These are phyloP conservation scores for Leptodactylus fallax DNA, from an alignment of 2,797 vertebrate genomes.

Conservation along the genomic window DNA sequence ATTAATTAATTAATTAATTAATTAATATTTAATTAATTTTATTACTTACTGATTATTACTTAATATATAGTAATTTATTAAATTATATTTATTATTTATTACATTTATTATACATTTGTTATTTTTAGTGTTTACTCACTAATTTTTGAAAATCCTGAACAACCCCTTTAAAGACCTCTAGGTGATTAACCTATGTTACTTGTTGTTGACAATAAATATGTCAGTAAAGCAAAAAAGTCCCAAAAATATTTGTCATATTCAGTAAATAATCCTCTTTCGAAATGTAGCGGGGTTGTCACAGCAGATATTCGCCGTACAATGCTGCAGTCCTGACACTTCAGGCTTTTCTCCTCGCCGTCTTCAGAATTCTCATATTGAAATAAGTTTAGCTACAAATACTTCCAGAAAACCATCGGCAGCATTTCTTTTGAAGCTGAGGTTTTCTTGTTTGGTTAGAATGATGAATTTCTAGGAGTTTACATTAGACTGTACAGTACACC, in stretches of 20 bases:
- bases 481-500: slow-evolving; percentile 36
- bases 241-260: background rate
- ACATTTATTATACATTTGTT: too few species aligned
- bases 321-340: background rate
- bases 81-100: too few species aligned
- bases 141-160: too few species aligned
- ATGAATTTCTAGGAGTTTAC: slow-evolving; percentile 33
- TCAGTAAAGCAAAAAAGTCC: background rate
- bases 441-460: slow-evolving; percentile 22
- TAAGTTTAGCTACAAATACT: background rate
- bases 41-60: too few species aligned
- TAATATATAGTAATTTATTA: too few species aligned
- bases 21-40: too few species aligned
- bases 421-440: slow-evolving; percentile 29
- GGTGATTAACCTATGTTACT: background rate
- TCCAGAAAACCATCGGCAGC: background rate
- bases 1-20: too few species aligned
- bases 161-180: too few species aligned
- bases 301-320: slow-evolving; percentile 1
- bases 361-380: background rate
- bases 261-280: slow-evolving; percentile 4
- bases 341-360: too few species aligned
- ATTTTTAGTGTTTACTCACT: too few species aligned
- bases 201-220: background rate
- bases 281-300: background rate